Conservation (phyloP, 2,888 invertebrate genomes). For the Tridacna gigas region DNA sequence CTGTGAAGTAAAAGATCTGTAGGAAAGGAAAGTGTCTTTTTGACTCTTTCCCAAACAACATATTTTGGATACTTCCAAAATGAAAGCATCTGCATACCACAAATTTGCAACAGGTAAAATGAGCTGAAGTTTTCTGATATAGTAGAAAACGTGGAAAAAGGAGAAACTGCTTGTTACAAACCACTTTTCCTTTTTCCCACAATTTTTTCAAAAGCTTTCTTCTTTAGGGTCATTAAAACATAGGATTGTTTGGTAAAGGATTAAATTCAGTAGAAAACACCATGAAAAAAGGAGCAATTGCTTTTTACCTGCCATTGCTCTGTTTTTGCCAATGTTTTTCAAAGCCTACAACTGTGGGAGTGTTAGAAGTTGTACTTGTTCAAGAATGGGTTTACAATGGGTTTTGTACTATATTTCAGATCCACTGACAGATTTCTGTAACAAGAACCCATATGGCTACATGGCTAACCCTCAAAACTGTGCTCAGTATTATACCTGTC, state of each 20-base stretch:
- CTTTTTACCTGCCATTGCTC: no score
- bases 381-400: no score
- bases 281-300: no score
- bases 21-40: no score
- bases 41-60: no score
- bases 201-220: not conserved
- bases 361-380: not conserved
- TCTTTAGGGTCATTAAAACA: not conserved
- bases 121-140: no score
- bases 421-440: slow-evolving; percentile 50
- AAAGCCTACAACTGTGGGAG: not conserved
- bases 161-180: not conserved
- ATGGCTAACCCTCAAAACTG: slow-evolving; percentile 59
- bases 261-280: not conserved
- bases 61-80: no score
- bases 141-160: not conserved
- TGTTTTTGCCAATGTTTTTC: no score
- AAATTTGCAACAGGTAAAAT: no score
- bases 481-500: slow-evolving; percentile 64
- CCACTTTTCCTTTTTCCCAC: not conserved
- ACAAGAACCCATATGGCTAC: slow-evolving; percentile 29
- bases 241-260: not conserved
- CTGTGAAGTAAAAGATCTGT: no score
- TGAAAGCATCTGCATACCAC: no score
- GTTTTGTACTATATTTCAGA: slow-evolving; percentile 40